These are phyloP conservation scores for Sebastes fasciatus DNA, from an alignment of 2,113 vertebrate species.

Conservation along the genomic window DNA sequence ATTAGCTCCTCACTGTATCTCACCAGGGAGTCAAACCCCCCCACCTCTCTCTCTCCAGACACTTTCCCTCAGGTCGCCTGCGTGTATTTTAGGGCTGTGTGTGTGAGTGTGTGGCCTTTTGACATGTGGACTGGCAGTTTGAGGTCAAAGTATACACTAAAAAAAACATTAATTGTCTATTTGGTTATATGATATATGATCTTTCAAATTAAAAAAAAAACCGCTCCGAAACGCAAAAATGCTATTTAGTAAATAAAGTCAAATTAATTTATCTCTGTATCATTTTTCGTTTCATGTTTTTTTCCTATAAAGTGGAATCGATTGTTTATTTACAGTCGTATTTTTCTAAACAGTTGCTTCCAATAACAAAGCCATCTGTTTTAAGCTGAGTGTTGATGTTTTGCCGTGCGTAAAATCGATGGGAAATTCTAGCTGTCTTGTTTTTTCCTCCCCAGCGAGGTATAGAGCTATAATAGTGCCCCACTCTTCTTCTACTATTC, in stretches of 20 bases:
- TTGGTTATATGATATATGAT: no score
- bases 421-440: conserved; percentile 14
- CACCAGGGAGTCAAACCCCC: conserved; percentile 67
- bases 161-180: neutral
- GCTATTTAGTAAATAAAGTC: neutral
- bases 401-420: conserved; percentile 63
- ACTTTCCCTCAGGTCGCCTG: conserved; percentile 55
- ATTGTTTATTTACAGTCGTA: neutral
- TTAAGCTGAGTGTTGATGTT: conserved; percentile 44
- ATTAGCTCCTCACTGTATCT: conserved; percentile 68
- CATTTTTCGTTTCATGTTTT: neutral
- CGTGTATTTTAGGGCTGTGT: conserved; percentile 63
- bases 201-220: neutral
- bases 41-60: neutral
- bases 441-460: neutral
- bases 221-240: neutral
- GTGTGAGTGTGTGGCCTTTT: conserved; percentile 68
- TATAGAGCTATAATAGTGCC: neutral
- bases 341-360: neutral
- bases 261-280: neutral
- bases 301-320: neutral
- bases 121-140: conserved; percentile 48
- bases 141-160: neutral
- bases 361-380: conserved; percentile 43
- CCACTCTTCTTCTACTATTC: neutral